Conservation (phyloP, 2,797 vertebrate species). For the Ctenopoma multispine region DNA sequence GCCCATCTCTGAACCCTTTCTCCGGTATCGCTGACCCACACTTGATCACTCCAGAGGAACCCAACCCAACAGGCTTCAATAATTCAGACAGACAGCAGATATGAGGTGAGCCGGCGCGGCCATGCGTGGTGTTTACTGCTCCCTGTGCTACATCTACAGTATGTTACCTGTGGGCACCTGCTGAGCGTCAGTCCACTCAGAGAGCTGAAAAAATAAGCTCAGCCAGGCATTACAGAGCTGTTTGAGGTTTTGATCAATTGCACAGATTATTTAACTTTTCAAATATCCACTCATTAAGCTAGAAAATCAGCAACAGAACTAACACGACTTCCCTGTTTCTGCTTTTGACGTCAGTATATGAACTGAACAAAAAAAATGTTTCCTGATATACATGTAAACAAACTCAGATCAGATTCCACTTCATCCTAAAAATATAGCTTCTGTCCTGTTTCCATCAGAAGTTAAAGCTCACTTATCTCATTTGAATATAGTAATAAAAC, state of each 20-base stretch:
- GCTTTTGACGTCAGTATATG: background rate
- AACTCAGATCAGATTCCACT: no score
- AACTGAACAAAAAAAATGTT: background rate
- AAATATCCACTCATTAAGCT: background rate
- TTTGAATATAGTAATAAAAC: no score
- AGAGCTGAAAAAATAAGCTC: background rate
- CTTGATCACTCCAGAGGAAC: constrained; percentile 65
- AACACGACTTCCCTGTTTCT: background rate
- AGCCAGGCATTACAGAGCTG: constrained; percentile 10
- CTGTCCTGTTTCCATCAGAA: background rate
- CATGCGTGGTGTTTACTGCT: constrained; percentile 57
- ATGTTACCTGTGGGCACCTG: constrained; percentile 38
- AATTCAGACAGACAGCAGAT: constrained; percentile 76
- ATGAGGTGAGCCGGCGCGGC: constrained; percentile 53
- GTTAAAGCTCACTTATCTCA: no score
- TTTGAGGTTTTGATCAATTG: background rate
- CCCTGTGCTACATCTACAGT: constrained; percentile 5
- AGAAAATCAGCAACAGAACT: background rate
- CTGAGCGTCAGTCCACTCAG: constrained; percentile 17
- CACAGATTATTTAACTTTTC: background rate
- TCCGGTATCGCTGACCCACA: constrained; percentile 42
- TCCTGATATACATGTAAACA: background rate
- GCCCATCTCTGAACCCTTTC: constrained; percentile 24
- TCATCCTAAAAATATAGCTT: background rate
- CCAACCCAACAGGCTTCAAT: constrained; percentile 77